phyloP scores from a whole-genome alignment of 2,888 invertebrate genomes.

The Selenia dentaria region DNA sequence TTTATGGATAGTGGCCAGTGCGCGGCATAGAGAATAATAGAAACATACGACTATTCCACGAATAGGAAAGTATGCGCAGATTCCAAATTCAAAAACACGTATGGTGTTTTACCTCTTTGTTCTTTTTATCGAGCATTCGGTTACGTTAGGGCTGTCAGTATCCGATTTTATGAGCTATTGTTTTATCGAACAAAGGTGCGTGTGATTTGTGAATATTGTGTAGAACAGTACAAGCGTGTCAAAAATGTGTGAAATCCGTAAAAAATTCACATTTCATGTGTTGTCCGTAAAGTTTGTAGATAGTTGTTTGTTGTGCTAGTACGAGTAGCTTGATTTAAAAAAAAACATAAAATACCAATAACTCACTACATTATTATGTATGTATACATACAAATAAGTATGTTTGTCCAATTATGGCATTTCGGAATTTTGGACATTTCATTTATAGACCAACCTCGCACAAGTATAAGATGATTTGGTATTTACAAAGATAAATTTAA shows the following conservation, averaged over 20 bases:
- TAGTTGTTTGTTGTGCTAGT: too few species aligned
- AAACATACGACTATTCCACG: constrained; percentile 1
- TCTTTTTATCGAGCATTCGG: constrained; percentile 17
- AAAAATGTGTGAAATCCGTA: background rate
- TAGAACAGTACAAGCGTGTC: background rate
- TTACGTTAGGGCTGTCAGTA: constrained; percentile 22
- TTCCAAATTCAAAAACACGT: constrained; percentile 15
- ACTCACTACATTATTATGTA: too few species aligned
- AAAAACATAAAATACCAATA: too few species aligned
- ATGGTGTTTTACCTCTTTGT: constrained; percentile 16
- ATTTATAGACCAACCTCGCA: too few species aligned
- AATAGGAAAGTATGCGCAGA: constrained; percentile 19
- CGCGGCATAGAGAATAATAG: background rate
- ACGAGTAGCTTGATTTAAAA: too few species aligned
- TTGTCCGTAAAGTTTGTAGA: too few species aligned
- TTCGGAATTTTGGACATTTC: too few species aligned
- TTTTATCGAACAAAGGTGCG: constrained; percentile 5
- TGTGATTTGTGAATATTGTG: background rate
- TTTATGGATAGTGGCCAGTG: background rate
- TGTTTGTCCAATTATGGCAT: too few species aligned
- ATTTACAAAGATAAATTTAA: too few species aligned
- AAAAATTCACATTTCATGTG: too few species aligned
- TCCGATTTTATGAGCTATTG: constrained; percentile 16
- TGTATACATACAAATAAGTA: too few species aligned
- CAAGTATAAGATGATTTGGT: too few species aligned